These are phyloP conservation scores for Morinoia aosen DNA, from an alignment of 2,888 invertebrate genomes.

Conservation along the genomic window DNA sequence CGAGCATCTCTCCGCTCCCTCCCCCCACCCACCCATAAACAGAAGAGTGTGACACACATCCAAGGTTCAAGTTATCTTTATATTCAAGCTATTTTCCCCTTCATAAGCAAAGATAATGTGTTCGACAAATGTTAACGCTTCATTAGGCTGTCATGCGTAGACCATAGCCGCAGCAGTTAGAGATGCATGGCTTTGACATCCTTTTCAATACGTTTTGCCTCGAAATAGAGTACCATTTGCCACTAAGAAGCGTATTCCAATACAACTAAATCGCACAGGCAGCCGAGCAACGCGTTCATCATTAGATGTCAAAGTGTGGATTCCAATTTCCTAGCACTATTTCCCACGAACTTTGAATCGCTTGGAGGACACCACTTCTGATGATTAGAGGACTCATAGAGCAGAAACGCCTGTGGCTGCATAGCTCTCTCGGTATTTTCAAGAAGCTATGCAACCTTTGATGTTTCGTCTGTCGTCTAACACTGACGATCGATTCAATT, in stretches of 20 bases:
- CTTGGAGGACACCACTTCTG: neutral
- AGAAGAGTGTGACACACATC: neutral
- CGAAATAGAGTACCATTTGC: too few relatives aligned
- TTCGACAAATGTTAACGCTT: neutral
- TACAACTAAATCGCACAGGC: too few relatives aligned
- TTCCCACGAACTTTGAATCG: neutral
- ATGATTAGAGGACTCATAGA: neutral
- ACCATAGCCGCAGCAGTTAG: neutral
- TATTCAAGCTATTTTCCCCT: neutral
- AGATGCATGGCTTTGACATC: too few relatives aligned
- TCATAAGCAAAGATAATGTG: neutral
- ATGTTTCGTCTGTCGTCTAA: neutral
- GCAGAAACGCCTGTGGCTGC: neutral
- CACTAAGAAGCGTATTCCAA: too few relatives aligned
- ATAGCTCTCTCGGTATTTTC: neutral
- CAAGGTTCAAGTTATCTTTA: slow-evolving; percentile 3
- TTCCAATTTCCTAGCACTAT: neutral
- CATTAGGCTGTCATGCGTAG: neutral
- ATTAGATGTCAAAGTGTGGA: too few relatives aligned
- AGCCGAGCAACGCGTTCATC: too few relatives aligned
- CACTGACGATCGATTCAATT: neutral
- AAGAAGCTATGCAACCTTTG: neutral
- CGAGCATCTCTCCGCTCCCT: neutral
- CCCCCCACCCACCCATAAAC: neutral
- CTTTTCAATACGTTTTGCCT: too few relatives aligned